These are phyloP conservation scores for Heliconius hewitsoni DNA, from an alignment of 1,140 invertebrate species.

Conservation along the genomic window DNA sequence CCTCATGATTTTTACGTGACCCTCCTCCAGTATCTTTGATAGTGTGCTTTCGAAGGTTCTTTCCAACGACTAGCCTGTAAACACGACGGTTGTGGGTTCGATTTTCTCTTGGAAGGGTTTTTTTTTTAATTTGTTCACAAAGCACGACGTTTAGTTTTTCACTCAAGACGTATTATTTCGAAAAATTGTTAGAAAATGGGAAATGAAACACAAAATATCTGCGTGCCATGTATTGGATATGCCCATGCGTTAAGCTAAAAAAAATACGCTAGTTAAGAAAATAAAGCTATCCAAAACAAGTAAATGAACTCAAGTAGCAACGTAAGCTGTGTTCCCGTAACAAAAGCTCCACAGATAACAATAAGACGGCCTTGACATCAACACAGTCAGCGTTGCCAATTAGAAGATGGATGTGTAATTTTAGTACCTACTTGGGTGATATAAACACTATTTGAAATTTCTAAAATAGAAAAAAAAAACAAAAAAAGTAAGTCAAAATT, in stretches of 20 bases:
- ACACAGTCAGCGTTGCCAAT: not conserved
- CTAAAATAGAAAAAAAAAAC: not conserved
- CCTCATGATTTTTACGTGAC: too few relatives aligned
- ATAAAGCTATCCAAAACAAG: not conserved
- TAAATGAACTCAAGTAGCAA: not conserved
- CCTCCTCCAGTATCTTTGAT: too few relatives aligned
- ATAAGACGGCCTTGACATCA: slow-evolving; percentile 7
- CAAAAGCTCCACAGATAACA: slow-evolving; percentile 10
- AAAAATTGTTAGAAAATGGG: too few relatives aligned
- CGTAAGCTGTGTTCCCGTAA: not conserved
- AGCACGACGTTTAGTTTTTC: not conserved
- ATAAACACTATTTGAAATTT: not conserved
- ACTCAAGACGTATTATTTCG: too few relatives aligned
- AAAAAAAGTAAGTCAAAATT: not conserved
- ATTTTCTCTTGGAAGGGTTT: too few relatives aligned
- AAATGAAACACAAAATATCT: too few relatives aligned
- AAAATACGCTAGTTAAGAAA: not conserved
- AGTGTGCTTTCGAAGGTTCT: too few relatives aligned
- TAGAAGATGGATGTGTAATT: not conserved
- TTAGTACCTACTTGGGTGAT: not conserved
- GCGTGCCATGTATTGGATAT: not conserved
- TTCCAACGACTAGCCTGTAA: too few relatives aligned
- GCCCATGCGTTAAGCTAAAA: not conserved
- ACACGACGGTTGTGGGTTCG: too few relatives aligned
- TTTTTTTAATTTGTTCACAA: not conserved